phyloP scores from a whole-genome alignment of 2,113 vertebrate genomes.

The Amblyopsis rosae region DNA sequence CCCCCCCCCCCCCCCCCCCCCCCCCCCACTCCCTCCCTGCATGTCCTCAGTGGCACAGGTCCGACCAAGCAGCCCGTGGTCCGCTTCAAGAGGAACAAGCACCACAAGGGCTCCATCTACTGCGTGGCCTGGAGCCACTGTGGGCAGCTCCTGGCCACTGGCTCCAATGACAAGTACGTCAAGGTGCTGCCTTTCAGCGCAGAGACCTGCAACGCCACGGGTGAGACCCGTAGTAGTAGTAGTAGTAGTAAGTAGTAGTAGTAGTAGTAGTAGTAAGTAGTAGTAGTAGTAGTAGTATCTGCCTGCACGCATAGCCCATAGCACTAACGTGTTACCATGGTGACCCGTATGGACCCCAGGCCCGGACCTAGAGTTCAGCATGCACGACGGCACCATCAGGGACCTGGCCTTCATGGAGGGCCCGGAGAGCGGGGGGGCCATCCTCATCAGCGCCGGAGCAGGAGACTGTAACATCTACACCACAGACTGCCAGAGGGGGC shows the following conservation, averaged over 20 bases:
- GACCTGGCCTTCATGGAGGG: constrained; percentile 99
- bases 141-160: constrained; percentile 93
- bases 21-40: background rate
- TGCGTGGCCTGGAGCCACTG: constrained; percentile 98
- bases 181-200: constrained; percentile 97
- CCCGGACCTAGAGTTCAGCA: constrained; percentile 94
- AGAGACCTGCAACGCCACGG: constrained; percentile 96
- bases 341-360: constrained; percentile 66
- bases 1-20: background rate
- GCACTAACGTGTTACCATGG: background rate
- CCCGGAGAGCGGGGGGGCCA: constrained; percentile 93
- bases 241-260: background rate
- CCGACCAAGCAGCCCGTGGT: constrained; percentile 84
- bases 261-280: background rate
- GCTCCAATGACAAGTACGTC: constrained; percentile 98
- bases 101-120: constrained; percentile 99
- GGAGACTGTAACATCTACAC: constrained; percentile 89
- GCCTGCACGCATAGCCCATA: background rate
- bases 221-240: constrained; percentile 60
- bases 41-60: constrained; percentile 72
- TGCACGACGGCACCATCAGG: constrained; percentile 98
- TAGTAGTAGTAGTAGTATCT: background rate
- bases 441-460: constrained; percentile 96
- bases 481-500: constrained; percentile 77
- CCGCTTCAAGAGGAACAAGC: constrained; percentile 97